These are phyloP conservation scores for Rotaria magnacalcarata DNA, from an alignment of 2,888 invertebrate species.

Conservation along the genomic window DNA sequence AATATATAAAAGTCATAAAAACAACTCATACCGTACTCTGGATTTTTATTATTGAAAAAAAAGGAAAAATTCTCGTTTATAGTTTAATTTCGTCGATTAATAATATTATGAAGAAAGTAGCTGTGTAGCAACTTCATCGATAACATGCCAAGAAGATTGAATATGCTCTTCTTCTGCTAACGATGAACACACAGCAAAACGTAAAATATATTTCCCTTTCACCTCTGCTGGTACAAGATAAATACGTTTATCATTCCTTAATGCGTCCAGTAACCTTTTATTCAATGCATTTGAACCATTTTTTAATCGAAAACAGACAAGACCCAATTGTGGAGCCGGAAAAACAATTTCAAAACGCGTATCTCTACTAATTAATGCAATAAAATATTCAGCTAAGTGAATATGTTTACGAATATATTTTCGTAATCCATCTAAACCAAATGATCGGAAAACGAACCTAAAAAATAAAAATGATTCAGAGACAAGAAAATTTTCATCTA, in stretches of 20 bases:
- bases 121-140: conserved; percentile 69
- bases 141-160: conserved; percentile 78
- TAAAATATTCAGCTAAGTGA: conserved; percentile 43
- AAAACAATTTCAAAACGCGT: conserved; percentile 83
- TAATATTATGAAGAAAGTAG: neutral
- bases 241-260: conserved; percentile 82
- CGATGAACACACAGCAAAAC: conserved; percentile 83
- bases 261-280: conserved; percentile 73
- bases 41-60: too few relatives aligned
- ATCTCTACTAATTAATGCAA: conserved; percentile 74
- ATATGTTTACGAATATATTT: conserved; percentile 67
- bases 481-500: conserved; percentile 61
- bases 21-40: neutral
- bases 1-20: neutral
- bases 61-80: too few relatives aligned
- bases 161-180: conserved; percentile 76
- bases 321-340: conserved; percentile 71
- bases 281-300: conserved; percentile 76
- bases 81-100: neutral
- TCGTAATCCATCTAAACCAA: conserved; percentile 72
- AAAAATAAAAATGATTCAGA: neutral
- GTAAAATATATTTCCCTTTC: conserved; percentile 74
- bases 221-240: conserved; percentile 87
- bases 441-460: conserved; percentile 76
- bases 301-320: conserved; percentile 83